Evolutionary conservation across 2,113 vertebrate genomes (phyloP), one percentile per base, ranked within the genome.

Genomic region (Etheostoma spectabile): DNA sequence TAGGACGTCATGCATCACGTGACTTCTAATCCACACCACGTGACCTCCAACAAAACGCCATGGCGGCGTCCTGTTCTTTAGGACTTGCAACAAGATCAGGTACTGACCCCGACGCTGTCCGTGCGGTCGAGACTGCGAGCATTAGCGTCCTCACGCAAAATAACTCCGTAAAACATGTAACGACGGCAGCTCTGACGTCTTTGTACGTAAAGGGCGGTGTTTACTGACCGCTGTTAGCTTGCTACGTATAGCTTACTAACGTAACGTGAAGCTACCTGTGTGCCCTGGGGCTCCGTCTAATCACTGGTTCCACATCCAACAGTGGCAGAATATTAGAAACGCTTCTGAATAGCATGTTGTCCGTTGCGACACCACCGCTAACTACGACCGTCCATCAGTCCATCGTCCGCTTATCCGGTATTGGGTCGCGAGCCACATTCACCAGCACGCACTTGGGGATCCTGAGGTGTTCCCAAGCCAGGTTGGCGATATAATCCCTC

Each of bases 41-140:
- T 94, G 93, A 91, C 57, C 56, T 7, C 21, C 19, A 24, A 48
- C 42, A 90, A 15, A 12, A 19, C 18, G 35, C 51, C 46, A 95
- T 95, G 94, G 93, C 94, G 79, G 89, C 93, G 46, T 89, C 24
- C 85, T 60, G 86, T 49, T 59, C 35, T 6, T 56, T 66, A 21
- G 62, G 75, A 49, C 64, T 81, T 6, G 3, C 65, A 11, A 2
- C 67, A 19, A 89, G 59, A 77, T 4, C 84, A 89, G 93, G 94
- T 95, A 93, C 21, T 21, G 6, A 11, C 0, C 14, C 18, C 1
- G 35, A 52, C n/a, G 1, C 3, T 49, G 53, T 13, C 18, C 18
- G 10, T 1, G 8, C 38, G 38, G 8, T 10, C 38, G 8, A 30
- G 4, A 49, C 62, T 48, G 21, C 16, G 8, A 48, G 14, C 14